These are phyloP conservation scores for Andricus quercusramuli DNA, from an alignment of 2,888 invertebrate species.

Conservation along the genomic window DNA sequence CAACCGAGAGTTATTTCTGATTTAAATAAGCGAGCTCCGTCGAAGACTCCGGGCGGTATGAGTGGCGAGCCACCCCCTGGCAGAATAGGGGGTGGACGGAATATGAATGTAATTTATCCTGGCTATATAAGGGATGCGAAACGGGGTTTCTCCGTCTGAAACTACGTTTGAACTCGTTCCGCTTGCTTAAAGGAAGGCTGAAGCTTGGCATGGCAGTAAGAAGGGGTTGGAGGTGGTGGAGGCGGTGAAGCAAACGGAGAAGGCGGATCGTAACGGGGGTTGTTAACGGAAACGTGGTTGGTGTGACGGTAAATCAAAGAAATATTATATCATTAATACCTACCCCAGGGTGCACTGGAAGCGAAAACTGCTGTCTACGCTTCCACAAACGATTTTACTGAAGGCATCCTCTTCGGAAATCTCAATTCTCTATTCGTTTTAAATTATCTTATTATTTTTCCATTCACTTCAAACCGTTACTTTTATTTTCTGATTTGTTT, in stretches of 20 bases:
- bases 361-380: conserved; percentile 19
- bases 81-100: conserved; percentile 49
- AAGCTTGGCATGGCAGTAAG: conserved; percentile 26
- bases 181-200: conserved; percentile 54
- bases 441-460: conserved; percentile 10
- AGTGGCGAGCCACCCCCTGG: conserved; percentile 35
- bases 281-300: conserved; percentile 66
- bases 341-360: conserved; percentile 68
- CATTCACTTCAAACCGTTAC: neutral
- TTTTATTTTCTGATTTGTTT: neutral
- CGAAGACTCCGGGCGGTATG: conserved; percentile 30
- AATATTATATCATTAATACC: conserved; percentile 75
- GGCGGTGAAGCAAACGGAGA: conserved; percentile 38
- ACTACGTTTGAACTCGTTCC: conserved; percentile 69
- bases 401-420: conserved; percentile 37
- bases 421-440: conserved; percentile 27
- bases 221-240: conserved; percentile 44
- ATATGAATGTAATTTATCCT: conserved; percentile 74
- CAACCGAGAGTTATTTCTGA: conserved; percentile 67
- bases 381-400: conserved; percentile 41
- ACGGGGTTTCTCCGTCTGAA: conserved; percentile 62
- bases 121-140: conserved; percentile 69
- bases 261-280: conserved; percentile 54
- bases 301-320: conserved; percentile 71
- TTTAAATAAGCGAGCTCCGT: conserved; percentile 65